These are phyloP conservation scores for Oscheius sp. DNA, from an alignment of 2,888 invertebrate species.

Conservation along the genomic window DNA sequence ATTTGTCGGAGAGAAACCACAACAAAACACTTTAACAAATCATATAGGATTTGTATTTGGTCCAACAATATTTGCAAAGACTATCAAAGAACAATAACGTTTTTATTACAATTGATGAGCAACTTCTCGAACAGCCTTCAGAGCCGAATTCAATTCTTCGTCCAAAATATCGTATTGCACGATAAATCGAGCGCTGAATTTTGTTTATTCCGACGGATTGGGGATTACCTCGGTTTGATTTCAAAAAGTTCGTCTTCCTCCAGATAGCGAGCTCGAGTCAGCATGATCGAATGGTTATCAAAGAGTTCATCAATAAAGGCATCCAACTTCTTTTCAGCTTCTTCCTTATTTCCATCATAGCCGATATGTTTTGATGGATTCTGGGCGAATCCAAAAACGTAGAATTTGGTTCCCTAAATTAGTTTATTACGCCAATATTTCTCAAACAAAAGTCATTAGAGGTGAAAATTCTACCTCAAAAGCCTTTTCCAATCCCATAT, in stretches of 20 bases:
- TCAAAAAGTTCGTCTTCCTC: conserved; percentile 71
- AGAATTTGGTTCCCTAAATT: conserved; percentile 46
- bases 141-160: conserved; percentile 48
- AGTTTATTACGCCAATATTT: too few species aligned
- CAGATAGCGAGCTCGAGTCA: conserved; percentile 72
- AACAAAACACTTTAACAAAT: too few species aligned
- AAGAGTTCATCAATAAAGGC: conserved; percentile 58
- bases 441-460: neutral
- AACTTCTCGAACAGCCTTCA: conserved; percentile 34
- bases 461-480: conserved; percentile 26
- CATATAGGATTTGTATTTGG: too few species aligned
- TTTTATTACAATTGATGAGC: conserved; percentile 12
- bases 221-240: conserved; percentile 71
- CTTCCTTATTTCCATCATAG: conserved; percentile 35
- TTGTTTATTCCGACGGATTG: neutral
- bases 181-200: conserved; percentile 61
- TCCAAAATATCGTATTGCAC: conserved; percentile 58
- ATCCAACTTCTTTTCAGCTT: conserved; percentile 51
- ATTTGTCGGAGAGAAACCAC: too few species aligned
- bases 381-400: conserved; percentile 44
- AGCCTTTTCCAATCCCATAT: conserved; percentile 42
- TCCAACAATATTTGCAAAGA: too few species aligned
- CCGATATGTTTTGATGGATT: conserved; percentile 62
- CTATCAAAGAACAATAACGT: too few species aligned
- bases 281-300: conserved; percentile 67